Percentiles rank a stretch among this genome's conserved stretches.
Conservation (phyloP, 2,113 vertebrate genomes). For the Nanger granti region DNA sequence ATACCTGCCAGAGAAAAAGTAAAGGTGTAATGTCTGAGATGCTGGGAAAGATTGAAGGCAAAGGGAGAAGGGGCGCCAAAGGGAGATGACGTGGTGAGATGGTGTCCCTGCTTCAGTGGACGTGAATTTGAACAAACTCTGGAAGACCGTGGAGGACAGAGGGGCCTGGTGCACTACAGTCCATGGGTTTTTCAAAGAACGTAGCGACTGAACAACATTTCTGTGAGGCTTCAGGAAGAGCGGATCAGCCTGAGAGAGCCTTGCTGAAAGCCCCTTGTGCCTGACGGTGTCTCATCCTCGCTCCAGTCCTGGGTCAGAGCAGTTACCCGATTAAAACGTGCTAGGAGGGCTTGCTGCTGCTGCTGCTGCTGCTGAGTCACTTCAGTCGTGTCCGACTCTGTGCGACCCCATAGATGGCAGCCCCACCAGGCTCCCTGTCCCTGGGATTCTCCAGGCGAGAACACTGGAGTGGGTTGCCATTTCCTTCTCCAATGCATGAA, state of each 20-base stretch:
- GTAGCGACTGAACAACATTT: background rate
- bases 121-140: fast-evolving
- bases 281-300: background rate
- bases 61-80: fast-evolving
- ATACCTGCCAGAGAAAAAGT: background rate
- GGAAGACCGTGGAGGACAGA: background rate
- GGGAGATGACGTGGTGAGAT: fast-evolving
- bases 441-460: background rate
- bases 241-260: background rate
- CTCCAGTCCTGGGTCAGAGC: background rate
- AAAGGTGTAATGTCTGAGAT: background rate
- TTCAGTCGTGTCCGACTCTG: background rate
- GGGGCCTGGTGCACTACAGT: fast-evolving
- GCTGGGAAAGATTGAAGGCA: background rate
- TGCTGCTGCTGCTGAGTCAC: background rate
- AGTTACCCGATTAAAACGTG: background rate
- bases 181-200: background rate
- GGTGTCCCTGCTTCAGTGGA: fast-evolving
- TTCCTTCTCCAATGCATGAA: background rate
- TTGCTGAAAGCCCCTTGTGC: background rate
- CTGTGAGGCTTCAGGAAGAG: background rate
- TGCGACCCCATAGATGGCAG: background rate
- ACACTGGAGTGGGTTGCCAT: background rate
- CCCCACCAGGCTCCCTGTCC: fast-evolving
- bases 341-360: background rate